Percentiles rank a stretch among this genome's conserved stretches.
Conservation (phyloP, 2,113 vertebrate species). For the Chaetodon trifascialis region DNA sequence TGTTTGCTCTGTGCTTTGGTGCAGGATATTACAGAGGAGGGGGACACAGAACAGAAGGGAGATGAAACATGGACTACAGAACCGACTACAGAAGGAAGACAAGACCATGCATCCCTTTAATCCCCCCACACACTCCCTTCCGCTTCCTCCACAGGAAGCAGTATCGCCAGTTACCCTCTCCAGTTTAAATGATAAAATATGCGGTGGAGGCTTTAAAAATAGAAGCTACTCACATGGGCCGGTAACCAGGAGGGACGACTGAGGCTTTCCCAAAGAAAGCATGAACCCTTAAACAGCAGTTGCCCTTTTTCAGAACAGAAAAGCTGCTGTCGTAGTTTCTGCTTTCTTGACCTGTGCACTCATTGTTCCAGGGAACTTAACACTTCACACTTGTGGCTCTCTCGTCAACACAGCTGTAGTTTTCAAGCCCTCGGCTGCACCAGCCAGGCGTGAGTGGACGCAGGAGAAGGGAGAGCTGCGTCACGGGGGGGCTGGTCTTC, state of each 20-base stretch:
- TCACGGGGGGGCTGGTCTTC: conserved; percentile 27
- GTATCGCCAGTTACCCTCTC: conserved; percentile 59
- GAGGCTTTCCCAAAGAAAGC: background rate
- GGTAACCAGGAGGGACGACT: conserved; percentile 11
- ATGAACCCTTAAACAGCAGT: conserved; percentile 24
- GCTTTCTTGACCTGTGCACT: conserved; percentile 34
- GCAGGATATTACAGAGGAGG: conserved; percentile 58
- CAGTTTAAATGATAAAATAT: conserved; percentile 82
- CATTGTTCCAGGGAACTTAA: conserved; percentile 20
- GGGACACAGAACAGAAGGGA: conserved; percentile 41
- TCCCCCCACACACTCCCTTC: conserved; percentile 75
- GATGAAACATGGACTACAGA: conserved; percentile 68
- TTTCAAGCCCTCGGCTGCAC: conserved; percentile 11
- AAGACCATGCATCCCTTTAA: conserved; percentile 71
- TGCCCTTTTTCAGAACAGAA: background rate
- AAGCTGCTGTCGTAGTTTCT: conserved; percentile 4
- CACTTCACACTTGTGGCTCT: conserved; percentile 9
- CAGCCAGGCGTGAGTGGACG: conserved; percentile 27
- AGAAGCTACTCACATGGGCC: conserved; percentile 44
- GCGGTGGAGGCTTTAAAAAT: conserved; percentile 73
- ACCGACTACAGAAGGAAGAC: conserved; percentile 54
- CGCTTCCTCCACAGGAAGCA: conserved; percentile 79
- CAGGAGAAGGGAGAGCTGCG: conserved; percentile 24
- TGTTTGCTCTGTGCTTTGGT: conserved; percentile 56
- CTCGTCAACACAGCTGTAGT: conserved; percentile 45